A percentile compares a stretch with the other conserved stretches of the same genome.
Evolutionary conservation across 2,888 invertebrate species (phyloP).

Genomic region (Micoletzkya japonica): DNA sequence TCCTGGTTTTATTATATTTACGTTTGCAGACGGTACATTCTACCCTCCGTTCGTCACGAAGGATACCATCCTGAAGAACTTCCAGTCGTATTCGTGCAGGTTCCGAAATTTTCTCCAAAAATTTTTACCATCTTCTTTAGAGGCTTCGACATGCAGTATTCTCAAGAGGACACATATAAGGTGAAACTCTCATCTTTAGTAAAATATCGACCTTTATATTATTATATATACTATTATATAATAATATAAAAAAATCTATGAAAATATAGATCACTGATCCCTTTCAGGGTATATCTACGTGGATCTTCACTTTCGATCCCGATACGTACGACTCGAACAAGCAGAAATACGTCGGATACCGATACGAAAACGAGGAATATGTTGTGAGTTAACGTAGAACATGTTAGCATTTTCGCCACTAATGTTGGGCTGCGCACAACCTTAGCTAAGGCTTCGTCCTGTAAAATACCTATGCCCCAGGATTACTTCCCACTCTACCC

Average conservation of each 20-base stretch:
- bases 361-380: slow-evolving; percentile 43
- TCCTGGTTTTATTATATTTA: not conserved
- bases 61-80: slow-evolving; percentile 43
- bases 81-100: slow-evolving; percentile 47
- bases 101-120: not conserved
- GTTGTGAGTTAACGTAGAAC: slow-evolving; percentile 31
- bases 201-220: too few species aligned
- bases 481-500: slow-evolving; percentile 50
- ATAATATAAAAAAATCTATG: too few species aligned
- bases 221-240: too few species aligned
- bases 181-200: too few species aligned
- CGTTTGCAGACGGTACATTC: slow-evolving; percentile 49
- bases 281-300: slow-evolving; percentile 43
- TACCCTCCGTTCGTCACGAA: slow-evolving; percentile 49
- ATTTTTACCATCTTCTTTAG: slow-evolving; percentile 26
- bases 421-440: too few species aligned
- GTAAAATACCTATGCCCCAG: slow-evolving; percentile 29
- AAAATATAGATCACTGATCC: too few species aligned
- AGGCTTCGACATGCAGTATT: slow-evolving; percentile 42
- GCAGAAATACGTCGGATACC: slow-evolving; percentile 37
- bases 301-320: slow-evolving; percentile 39
- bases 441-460: too few species aligned
- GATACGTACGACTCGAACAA: slow-evolving; percentile 44
- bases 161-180: slow-evolving; percentile 35
- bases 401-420: not conserved